phyloP scores from a whole-genome alignment of 2,113 vertebrate species.

The Hippocampus abdominalis region DNA sequence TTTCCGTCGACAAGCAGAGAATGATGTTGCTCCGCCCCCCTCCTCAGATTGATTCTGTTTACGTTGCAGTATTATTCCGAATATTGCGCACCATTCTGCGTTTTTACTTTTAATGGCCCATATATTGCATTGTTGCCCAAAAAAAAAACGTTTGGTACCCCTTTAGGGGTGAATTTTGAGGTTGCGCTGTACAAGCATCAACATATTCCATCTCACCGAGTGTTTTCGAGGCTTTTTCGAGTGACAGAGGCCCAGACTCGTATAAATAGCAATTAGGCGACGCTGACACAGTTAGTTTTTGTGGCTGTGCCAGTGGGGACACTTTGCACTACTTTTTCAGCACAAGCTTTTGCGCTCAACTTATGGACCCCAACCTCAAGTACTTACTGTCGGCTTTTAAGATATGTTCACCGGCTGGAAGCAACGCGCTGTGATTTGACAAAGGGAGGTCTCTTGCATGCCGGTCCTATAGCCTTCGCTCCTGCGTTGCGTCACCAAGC shows the following conservation, averaged over 20 bases:
- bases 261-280: slow-evolving; percentile 4
- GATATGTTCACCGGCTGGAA: slow-evolving; percentile 31
- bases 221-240: not conserved
- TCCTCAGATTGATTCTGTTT: no score
- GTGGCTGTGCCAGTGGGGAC: not conserved
- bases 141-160: no score
- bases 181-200: no score
- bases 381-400: slow-evolving; percentile 37
- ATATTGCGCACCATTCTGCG: no score
- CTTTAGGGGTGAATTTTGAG: no score
- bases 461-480: slow-evolving; percentile 44
- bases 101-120: no score
- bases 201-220: not conserved
- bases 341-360: not conserved
- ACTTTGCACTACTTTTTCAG: slow-evolving; percentile 3
- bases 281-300: slow-evolving; percentile 1
- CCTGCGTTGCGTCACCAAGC: slow-evolving; percentile 51
- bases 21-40: no score
- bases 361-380: not conserved
- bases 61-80: no score
- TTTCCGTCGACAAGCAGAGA: no score
- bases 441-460: slow-evolving; percentile 53
- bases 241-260: not conserved
- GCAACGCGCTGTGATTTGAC: slow-evolving; percentile 42
- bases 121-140: no score